Evolutionary conservation across 2,888 invertebrate genomes (phyloP).

Genomic region (Cephalotes varians): DNA sequence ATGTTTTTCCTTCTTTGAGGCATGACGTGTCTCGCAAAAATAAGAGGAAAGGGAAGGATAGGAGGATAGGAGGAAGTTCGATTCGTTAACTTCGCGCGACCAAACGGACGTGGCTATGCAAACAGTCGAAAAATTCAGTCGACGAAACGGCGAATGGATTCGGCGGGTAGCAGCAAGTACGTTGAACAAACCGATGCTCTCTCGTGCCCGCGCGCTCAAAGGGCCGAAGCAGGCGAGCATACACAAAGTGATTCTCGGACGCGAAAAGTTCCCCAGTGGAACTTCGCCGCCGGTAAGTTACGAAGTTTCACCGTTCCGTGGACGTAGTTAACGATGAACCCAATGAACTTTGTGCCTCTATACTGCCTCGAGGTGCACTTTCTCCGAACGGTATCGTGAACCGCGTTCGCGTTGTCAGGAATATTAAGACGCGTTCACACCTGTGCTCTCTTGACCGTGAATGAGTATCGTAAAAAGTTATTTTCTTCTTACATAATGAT

Average conservation of each 20-base stretch:
- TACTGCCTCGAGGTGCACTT: constrained; percentile 31
- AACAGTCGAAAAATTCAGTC: constrained; percentile 43
- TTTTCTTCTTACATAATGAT: neutral
- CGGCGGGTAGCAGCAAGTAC: constrained; percentile 1
- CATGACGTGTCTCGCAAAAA: constrained; percentile 27
- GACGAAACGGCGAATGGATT: constrained; percentile 31
- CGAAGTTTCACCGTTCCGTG: constrained; percentile 39
- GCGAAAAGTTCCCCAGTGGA: constrained; percentile 48
- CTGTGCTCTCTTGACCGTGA: neutral
- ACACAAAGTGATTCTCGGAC: constrained; percentile 58
- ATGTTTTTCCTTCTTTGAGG: neutral
- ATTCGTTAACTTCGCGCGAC: constrained; percentile 44
- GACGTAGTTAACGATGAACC: constrained; percentile 52
- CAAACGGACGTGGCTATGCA: constrained; percentile 41
- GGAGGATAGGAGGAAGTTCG: constrained; percentile 35
- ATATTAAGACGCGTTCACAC: constrained; percentile 46
- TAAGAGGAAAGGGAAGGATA: too few relatives aligned
- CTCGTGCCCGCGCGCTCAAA: constrained; percentile 8
- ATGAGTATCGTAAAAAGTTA: neutral
- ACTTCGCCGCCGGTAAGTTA: constrained; percentile 57
- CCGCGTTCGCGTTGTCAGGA: neutral
- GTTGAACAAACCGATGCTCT: constrained; percentile 34
- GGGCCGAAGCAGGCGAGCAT: neutral
- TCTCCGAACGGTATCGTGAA: constrained; percentile 31
- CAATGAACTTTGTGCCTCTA: constrained; percentile 35